Conservation (phyloP, 2,113 vertebrate genomes). For the Crotalus helleri region DNA sequence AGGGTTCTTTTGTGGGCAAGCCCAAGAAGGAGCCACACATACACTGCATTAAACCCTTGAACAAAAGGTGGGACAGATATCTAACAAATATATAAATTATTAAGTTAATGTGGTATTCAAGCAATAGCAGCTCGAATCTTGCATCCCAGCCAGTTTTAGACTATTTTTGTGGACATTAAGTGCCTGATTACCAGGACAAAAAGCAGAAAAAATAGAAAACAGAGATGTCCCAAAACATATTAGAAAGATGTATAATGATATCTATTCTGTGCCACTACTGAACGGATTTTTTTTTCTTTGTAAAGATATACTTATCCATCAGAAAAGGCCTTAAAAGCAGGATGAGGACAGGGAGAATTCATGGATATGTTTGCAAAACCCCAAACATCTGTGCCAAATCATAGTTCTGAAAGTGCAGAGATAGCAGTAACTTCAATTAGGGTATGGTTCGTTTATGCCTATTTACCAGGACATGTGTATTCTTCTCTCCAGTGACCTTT, state of each 20-base stretch:
- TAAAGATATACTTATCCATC: background rate
- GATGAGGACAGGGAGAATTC: background rate
- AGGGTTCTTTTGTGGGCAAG: background rate
- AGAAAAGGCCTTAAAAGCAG: background rate
- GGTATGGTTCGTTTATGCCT: slow-evolving; percentile 10
- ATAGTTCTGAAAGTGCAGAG: background rate
- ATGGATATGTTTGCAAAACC: background rate
- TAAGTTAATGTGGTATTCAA: background rate
- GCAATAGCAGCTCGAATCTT: background rate
- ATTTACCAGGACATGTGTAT: slow-evolving; percentile 16
- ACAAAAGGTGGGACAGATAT: background rate
- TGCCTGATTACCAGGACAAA: background rate
- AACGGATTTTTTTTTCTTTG: background rate
- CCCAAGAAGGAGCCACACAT: background rate
- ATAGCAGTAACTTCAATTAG: background rate
- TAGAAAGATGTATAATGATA: background rate
- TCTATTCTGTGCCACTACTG: background rate
- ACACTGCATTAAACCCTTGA: background rate
- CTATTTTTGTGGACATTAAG: too few relatives aligned
- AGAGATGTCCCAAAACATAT: background rate
- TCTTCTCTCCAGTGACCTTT: slow-evolving; percentile 19
- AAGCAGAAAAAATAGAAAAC: background rate
- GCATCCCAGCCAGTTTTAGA: background rate
- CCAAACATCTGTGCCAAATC: background rate
- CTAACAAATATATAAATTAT: background rate